Base-by-base conservation (phyloP, 2,797 vertebrate species). In the Gadopsis bispinosus region DNA sequence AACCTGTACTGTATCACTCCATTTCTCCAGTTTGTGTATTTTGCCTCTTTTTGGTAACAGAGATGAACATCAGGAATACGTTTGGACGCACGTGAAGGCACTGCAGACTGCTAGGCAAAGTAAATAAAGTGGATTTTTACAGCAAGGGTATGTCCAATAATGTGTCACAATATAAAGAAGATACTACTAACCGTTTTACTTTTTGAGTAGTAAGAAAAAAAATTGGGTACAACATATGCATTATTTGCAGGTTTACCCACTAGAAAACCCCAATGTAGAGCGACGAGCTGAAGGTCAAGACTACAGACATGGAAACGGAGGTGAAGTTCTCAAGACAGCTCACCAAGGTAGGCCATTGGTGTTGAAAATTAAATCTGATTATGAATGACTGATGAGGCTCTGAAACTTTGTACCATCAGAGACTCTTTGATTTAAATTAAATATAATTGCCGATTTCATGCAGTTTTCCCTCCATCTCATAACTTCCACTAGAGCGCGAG, bases 271-370 rank as follows among this genome's bases (percentile, higher is more conserved):
- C 41, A 37, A 67, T 68, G 59, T 17, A 73, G 64, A 56, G 22
- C 7, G 69, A 79, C 7, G 55, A 74, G 55, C 48, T 85, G n/a
- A 61, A 72, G 39, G 63, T n/a, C 14, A 69, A 64, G 37, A 69
- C 50, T 48, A 51, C 65, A 53, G 63, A n/a, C 31, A n/a, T 56
- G 14, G 68, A 69, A 1, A 55, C 3, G 69, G 53, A 61, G 11
- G 48, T 77, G 39, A 62, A 9, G 41, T 35, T 29, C 83, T 83
- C 1, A 47, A 58, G 61, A 53, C 71, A 68, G 58, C 48, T 54
- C 54, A 73, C 69, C 39, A 70, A 79, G 63, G 81, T 76, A 41
- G 8, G 33, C 16, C 16, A 45, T 17, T 20, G 6, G 31, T 29
- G 4, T 29, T 29, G 5, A 37, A 53, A 45, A 64, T 70, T 5